A percentile compares a stretch with the other conserved stretches of the same genome.
phyloP scores from a whole-genome alignment of 2,113 vertebrate genomes.

The Madoqua kirkii region DNA sequence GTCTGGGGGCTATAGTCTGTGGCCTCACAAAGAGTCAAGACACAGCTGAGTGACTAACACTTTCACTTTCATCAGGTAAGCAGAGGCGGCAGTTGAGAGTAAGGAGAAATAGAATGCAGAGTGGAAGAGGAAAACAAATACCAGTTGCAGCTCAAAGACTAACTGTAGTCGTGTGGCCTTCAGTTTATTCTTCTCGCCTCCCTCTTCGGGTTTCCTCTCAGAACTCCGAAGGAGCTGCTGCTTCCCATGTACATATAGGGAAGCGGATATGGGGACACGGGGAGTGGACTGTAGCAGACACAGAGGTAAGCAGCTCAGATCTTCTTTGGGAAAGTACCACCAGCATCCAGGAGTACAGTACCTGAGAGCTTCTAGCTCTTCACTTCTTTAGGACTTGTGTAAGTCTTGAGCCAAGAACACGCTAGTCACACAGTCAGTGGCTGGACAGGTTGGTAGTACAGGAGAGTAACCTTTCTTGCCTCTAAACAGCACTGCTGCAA shows the following conservation, averaged over 20 bases:
- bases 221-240: not conserved
- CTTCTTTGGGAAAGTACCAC: not conserved
- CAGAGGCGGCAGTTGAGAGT: not conserved
- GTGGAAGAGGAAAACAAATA: not conserved
- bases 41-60: not conserved
- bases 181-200: not conserved
- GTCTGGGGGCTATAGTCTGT: not conserved
- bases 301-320: not conserved
- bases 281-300: not conserved
- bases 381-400: not conserved
- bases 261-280: not conserved
- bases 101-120: not conserved
- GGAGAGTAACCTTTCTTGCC: not conserved
- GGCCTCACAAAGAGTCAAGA: not conserved
- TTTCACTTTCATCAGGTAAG: not conserved
- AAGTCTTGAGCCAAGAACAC: not conserved
- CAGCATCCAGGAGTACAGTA: not conserved
- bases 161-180: not conserved
- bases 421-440: not conserved
- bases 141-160: not conserved
- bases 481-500: not conserved
- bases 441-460: not conserved
- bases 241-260: not conserved
- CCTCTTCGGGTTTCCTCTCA: not conserved
- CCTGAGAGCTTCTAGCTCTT: not conserved